Base-by-base conservation (phyloP, 2,888 invertebrate species). In the Chloroclystis v-ata region DNA sequence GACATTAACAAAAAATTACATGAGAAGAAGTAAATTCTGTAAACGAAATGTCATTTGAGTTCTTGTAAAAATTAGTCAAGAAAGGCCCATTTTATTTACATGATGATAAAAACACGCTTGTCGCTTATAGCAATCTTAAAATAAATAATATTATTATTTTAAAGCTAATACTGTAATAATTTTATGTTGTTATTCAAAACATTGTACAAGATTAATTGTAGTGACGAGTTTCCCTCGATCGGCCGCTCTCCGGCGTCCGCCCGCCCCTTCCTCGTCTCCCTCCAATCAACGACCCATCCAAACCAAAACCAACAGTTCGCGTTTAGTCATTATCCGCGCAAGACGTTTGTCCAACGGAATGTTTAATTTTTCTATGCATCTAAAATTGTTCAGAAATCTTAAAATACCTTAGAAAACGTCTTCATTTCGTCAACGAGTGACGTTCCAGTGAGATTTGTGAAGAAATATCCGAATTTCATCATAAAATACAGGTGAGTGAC, bases 291-390 rank as follows among this genome's bases (percentile, higher is more conserved):
- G 70, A 75, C 71, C 72, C 75, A 69, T 69, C 70, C 69, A 70
- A 78, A 71, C 72, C 72, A 80, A 81, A 76, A 78, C 75, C 75
- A 77, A 83, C 89, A 90, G 90, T 90, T 89, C 89, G 89, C 89
- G 87, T 89, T 88, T 83, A 84, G 83, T 86, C 79, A 85, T 75
- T 81, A 79, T 80, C 78, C 78, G 83, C 78, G 83, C 63, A 68
- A 77, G 87, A 88, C 89, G 87, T 83, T 65, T 73, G 75, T 68
- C 73, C 62, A 74, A 73, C 83, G 87, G 75, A 74, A 86, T 87
- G 87, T 79, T 73, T 80, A 78, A 73, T 78, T 86, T 83, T 84
- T 83, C 81, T 85, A 83, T 86, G 82, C 80, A 82, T 67, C 77
- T 84, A 60, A 86, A 82, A 82, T 78, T 78, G 65, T 83, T 78